Conservation (phyloP, 2,888 invertebrate genomes). For the Luffia ferchaultella region DNA sequence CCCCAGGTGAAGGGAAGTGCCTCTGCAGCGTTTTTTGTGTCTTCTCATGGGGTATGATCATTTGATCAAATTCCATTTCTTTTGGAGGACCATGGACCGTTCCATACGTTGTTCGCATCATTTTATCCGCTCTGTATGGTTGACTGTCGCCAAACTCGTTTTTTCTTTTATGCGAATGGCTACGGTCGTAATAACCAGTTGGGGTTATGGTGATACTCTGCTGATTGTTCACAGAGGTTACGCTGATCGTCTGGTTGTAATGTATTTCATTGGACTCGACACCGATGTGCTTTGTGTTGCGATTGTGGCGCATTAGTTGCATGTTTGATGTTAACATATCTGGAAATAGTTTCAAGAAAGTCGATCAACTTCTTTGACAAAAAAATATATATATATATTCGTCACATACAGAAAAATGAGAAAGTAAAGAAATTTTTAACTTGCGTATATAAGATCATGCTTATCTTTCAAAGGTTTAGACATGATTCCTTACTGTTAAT, state of each 20-base stretch:
- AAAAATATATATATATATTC: no score
- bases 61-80: slow-evolving; percentile 33
- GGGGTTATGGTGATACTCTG: slow-evolving; percentile 39
- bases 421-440: no score
- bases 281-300: slow-evolving; percentile 32
- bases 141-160: slow-evolving; percentile 48
- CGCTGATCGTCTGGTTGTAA: slow-evolving; percentile 36
- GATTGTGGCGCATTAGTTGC: slow-evolving; percentile 39
- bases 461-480: no score
- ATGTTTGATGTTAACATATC: slow-evolving; percentile 40
- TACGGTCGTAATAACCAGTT: slow-evolving; percentile 44
- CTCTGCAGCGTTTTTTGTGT: slow-evolving; percentile 37
- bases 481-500: no score
- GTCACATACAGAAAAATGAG: no score
- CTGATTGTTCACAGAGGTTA: slow-evolving; percentile 27
- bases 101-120: slow-evolving; percentile 44
- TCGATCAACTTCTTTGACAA: no score
- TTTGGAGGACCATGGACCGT: slow-evolving; percentile 39
- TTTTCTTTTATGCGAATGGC: slow-evolving; percentile 44
- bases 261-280: slow-evolving; percentile 51
- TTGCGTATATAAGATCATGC: no score
- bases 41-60: slow-evolving; percentile 13
- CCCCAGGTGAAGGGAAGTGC: slow-evolving; percentile 36
- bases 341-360: slow-evolving; percentile 20
- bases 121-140: slow-evolving; percentile 45